A percentile compares a stretch with the other conserved stretches of the same genome.
Evolutionary conservation across 2,797 vertebrate species (phyloP).

Genomic region (Paedocypris micromegethes): DNA sequence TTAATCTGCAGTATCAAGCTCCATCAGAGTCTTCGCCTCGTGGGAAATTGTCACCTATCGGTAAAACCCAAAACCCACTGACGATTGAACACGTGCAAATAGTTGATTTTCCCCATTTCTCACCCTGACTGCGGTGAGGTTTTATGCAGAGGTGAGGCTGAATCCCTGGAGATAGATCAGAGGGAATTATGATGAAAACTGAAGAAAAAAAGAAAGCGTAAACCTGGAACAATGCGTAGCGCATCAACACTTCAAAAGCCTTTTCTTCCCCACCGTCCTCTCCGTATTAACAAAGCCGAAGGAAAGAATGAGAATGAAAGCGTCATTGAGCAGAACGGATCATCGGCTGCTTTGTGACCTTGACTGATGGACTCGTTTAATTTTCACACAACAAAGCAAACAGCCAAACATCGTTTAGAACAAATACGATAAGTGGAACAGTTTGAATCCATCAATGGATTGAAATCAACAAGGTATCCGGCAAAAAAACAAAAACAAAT

Average conservation of each 20-base stretch:
- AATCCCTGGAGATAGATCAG: constrained; percentile 23
- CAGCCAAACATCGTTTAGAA: constrained; percentile 12
- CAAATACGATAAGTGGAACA: not conserved
- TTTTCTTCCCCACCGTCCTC: constrained; percentile 12
- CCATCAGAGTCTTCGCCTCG: constrained; percentile 15
- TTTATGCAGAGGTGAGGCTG: constrained; percentile 17
- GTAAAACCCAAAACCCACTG: constrained; percentile 6
- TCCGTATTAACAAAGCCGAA: constrained; percentile 18
- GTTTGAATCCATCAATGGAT: not conserved
- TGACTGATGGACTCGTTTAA: constrained; percentile 21
- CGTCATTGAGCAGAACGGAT: constrained; percentile 11
- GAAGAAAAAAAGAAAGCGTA: not conserved
- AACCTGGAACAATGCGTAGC: constrained; percentile 7
- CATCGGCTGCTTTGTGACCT: constrained; percentile 8
- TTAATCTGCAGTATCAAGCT: constrained; percentile 29
- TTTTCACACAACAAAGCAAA: constrained; percentile 5
- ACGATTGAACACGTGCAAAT: constrained; percentile 12
- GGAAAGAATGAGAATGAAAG: constrained; percentile 9
- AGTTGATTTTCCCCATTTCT: not conserved
- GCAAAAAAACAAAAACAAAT: not conserved
- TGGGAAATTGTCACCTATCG: constrained; percentile 2
- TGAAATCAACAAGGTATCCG: not conserved
- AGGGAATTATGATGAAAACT: constrained; percentile 25
- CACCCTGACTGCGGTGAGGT: not conserved
- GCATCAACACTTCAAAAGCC: constrained; percentile 26